Conservation (phyloP, 2,797 vertebrate genomes). For the Macropodus opercularis region DNA sequence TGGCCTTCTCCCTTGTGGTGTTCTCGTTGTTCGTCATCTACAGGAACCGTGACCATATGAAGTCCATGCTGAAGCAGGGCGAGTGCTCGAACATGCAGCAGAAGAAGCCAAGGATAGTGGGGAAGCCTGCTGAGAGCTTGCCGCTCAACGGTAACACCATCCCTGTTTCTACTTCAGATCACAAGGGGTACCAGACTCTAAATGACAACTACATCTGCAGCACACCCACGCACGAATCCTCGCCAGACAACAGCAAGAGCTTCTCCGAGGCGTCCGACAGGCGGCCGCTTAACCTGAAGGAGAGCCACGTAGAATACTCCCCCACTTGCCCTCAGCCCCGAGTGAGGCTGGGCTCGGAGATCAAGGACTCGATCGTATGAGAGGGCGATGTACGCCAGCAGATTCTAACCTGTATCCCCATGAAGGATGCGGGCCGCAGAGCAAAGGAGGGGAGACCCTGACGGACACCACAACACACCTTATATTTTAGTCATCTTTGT, state of each 20-base stretch:
- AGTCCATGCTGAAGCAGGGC: constrained; percentile 87
- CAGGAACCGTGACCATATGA: constrained; percentile 86
- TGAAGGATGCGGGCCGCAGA: constrained; percentile 45
- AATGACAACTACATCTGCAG: constrained; percentile 91
- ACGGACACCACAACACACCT: constrained; percentile 60
- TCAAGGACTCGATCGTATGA: constrained; percentile 96
- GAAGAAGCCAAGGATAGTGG: constrained; percentile 82
- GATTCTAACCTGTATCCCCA: constrained; percentile 48
- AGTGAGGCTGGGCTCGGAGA: constrained; percentile 93
- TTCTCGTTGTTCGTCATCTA: constrained; percentile 86
- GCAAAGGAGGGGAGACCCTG: constrained; percentile 64
- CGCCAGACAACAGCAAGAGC: constrained; percentile 83
- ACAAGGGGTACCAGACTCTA: constrained; percentile 96
- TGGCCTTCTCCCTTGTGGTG: constrained; percentile 77
- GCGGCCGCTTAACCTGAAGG: constrained; percentile 87
- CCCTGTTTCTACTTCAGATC: constrained; percentile 85
- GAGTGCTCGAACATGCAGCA: constrained; percentile 85
- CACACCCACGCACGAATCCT: constrained; percentile 86
- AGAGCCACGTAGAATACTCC: constrained; percentile 91
- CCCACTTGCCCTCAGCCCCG: constrained; percentile 88
- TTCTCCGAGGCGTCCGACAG: constrained; percentile 91
- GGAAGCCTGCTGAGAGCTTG: constrained; percentile 84
- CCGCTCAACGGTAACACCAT: constrained; percentile 88
- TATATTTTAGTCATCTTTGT: constrained; percentile 64
- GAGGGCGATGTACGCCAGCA: constrained; percentile 22